Evolutionary conservation across 2,113 vertebrate species (phyloP).

Genomic region (Phylloscopus trochilus): DNA sequence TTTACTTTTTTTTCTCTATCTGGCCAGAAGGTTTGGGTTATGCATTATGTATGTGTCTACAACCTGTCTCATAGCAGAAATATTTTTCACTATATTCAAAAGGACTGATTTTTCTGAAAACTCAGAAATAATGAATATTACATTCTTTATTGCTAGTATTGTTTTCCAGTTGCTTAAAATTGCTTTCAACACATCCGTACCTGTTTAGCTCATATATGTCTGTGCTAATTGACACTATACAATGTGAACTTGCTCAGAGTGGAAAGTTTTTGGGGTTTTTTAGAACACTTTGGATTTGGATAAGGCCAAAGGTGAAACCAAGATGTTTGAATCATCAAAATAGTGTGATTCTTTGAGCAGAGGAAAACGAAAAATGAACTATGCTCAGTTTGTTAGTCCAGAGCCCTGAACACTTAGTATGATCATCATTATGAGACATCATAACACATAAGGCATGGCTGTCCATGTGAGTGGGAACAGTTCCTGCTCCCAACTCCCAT

Average conservation of each 20-base stretch:
- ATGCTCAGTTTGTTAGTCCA: background rate
- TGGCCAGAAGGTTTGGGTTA: background rate
- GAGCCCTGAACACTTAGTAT: background rate
- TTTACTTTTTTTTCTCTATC: background rate
- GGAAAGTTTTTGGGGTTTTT: background rate
- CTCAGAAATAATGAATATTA: background rate
- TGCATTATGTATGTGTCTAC: background rate
- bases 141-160: background rate
- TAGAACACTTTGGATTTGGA: background rate
- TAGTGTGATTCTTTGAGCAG: background rate
- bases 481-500: background rate
- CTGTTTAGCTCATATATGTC: background rate
- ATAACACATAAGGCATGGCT: rapidly evolving
- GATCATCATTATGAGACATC: rapidly evolving
- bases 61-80: background rate
- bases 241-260: background rate
- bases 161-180: background rate
- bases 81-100: background rate
- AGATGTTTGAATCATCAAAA: background rate
- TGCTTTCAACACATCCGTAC: background rate
- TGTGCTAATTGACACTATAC: background rate
- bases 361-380: background rate
- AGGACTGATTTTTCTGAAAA: background rate
- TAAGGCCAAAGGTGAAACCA: background rate
- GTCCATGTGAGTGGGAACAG: background rate